phyloP scores from a whole-genome alignment of 2,888 invertebrate species.

The Kryphioiulus occultus region DNA sequence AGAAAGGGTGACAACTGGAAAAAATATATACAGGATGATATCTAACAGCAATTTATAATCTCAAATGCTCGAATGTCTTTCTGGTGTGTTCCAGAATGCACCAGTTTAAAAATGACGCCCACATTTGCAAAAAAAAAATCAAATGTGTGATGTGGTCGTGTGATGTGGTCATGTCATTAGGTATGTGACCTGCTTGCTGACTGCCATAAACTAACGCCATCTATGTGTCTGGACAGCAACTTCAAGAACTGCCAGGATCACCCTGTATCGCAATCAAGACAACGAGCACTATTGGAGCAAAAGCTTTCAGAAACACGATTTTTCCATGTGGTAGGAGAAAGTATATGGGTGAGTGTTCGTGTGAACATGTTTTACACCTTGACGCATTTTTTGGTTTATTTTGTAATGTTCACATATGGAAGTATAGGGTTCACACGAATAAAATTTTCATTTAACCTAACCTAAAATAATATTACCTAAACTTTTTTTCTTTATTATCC shows the following conservation, averaged over 20 bases:
- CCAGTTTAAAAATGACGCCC: not conserved
- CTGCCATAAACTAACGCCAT: not conserved
- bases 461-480: too few relatives aligned
- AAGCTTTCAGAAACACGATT: too few relatives aligned
- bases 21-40: not conserved
- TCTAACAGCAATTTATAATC: not conserved
- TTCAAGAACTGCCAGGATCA: not conserved
- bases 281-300: too few relatives aligned
- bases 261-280: too few relatives aligned
- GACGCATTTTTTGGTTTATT: too few relatives aligned
- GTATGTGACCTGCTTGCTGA: not conserved
- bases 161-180: not conserved
- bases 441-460: too few relatives aligned
- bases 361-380: too few relatives aligned
- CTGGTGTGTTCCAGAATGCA: not conserved
- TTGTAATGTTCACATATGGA: too few relatives aligned
- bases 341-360: too few relatives aligned
- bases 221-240: not conserved
- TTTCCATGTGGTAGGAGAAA: too few relatives aligned
- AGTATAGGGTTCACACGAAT: too few relatives aligned
- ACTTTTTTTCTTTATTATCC: too few relatives aligned
- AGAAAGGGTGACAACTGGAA: not conserved
- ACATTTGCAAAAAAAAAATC: not conserved
- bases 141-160: not conserved
- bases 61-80: not conserved